These are phyloP conservation scores for Andinoacara biseriatus DNA, from an alignment of 2,113 vertebrate genomes.

Conservation along the genomic window DNA sequence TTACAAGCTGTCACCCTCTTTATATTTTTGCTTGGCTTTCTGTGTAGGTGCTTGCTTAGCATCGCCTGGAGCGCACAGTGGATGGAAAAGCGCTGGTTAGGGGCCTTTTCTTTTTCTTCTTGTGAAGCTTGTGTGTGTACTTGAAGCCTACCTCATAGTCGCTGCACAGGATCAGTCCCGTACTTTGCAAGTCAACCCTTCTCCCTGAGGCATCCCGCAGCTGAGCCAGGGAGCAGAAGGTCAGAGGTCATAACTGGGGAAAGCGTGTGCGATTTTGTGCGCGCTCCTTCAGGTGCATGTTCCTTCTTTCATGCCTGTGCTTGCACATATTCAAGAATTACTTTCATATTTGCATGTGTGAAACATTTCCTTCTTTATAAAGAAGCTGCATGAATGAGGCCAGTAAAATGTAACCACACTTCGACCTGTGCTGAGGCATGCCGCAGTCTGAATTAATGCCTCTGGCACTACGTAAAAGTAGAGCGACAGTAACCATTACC, in stretches of 20 bases:
- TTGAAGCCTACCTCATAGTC: constrained; percentile 38
- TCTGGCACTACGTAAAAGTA: constrained; percentile 64
- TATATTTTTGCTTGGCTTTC: neutral
- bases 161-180: constrained; percentile 59
- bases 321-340: neutral
- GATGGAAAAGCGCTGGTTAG: constrained; percentile 12
- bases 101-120: constrained; percentile 10
- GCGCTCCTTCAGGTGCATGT: neutral
- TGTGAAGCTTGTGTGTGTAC: constrained; percentile 16
- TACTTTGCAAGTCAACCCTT: constrained; percentile 33
- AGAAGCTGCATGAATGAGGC: constrained; percentile 38
- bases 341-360: constrained; percentile 50
- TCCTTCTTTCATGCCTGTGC: constrained; percentile 5
- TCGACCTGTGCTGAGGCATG: constrained; percentile 38
- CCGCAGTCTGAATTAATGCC: constrained; percentile 46
- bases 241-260: constrained; percentile 67
- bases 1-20: constrained; percentile 7
- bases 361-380: constrained; percentile 42
- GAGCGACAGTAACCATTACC: constrained; percentile 73
- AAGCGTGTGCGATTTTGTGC: constrained; percentile 26
- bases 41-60: neutral
- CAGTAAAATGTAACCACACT: constrained; percentile 43
- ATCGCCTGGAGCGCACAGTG: constrained; percentile 27
- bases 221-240: constrained; percentile 51
- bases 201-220: constrained; percentile 59